phyloP scores from a whole-genome alignment of 2,797 vertebrate genomes.

The Scleropages formosus region DNA sequence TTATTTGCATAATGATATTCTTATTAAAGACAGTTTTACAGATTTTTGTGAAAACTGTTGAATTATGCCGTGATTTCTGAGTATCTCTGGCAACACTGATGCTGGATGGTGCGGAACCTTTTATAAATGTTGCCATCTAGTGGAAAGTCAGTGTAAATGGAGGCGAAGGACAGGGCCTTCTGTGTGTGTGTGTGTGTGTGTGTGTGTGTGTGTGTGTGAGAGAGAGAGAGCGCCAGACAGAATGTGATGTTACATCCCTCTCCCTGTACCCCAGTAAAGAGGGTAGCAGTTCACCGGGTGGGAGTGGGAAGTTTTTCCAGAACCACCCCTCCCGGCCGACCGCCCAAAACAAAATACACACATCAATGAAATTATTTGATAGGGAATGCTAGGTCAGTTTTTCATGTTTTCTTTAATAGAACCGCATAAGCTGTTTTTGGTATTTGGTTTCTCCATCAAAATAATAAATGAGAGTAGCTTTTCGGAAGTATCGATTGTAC shows the following conservation, averaged over 20 bases:
- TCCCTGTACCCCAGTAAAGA: background rate
- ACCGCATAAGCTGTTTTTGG: constrained; percentile 36
- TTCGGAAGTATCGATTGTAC: constrained; percentile 73
- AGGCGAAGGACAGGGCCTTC: background rate
- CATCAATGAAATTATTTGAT: background rate
- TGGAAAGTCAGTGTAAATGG: constrained; percentile 2
- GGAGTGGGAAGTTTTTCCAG: background rate
- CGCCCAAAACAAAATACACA: background rate
- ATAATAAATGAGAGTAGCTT: constrained; percentile 72
- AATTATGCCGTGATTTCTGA: background rate
- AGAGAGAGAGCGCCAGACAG: background rate
- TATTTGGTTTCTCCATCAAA: constrained; percentile 55
- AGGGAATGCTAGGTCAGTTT: constrained; percentile 12
- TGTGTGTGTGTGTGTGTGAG: constrained; percentile 28
- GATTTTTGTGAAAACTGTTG: background rate
- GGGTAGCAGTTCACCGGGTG: background rate
- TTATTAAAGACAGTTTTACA: background rate
- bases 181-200: constrained; percentile 38
- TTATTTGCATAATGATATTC: background rate
- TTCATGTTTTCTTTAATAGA: constrained; percentile 17
- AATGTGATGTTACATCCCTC: background rate
- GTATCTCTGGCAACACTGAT: background rate
- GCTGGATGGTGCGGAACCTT: background rate
- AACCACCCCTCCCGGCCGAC: background rate
- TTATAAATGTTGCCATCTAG: constrained; percentile 25